Conservation (phyloP, 2,113 vertebrate genomes). For the Tragelaphus strepsiceros region DNA sequence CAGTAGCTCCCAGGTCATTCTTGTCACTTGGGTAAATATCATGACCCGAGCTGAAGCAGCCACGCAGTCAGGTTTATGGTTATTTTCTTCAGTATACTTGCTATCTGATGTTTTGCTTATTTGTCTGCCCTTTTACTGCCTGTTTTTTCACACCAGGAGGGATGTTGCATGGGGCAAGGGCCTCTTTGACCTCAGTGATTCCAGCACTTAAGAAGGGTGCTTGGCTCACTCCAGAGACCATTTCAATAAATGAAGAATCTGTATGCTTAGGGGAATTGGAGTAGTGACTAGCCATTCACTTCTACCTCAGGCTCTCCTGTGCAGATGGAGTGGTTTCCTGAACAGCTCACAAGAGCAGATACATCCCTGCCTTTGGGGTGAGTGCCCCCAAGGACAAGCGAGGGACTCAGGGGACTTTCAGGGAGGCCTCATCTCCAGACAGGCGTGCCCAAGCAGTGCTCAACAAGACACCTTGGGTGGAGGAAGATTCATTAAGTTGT, state of each 20-base stretch:
- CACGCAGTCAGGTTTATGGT: not conserved
- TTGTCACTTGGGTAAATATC: not conserved
- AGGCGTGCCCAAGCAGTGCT: not conserved
- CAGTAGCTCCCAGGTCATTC: not conserved
- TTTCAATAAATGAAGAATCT: not conserved
- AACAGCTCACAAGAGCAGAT: accelerated
- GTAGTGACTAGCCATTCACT: not conserved
- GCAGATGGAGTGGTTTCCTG: not conserved
- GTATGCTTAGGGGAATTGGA: not conserved
- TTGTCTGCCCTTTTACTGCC: not conserved
- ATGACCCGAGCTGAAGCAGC: not conserved
- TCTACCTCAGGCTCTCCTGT: not conserved
- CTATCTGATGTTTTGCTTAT: not conserved
- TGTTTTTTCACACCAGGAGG: not conserved
- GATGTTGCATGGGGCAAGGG: not conserved
- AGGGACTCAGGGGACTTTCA: not conserved
- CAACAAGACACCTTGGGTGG: accelerated
- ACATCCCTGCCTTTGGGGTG: not conserved
- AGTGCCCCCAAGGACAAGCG: not conserved
- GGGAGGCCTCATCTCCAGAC: not conserved
- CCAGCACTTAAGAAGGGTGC: not conserved
- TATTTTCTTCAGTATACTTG: not conserved
- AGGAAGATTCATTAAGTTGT: not conserved
- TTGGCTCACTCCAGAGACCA: not conserved
- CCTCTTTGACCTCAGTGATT: not conserved